Evolutionary conservation across 2,113 vertebrate species (phyloP).

Genomic region (Tupaia tana): DNA sequence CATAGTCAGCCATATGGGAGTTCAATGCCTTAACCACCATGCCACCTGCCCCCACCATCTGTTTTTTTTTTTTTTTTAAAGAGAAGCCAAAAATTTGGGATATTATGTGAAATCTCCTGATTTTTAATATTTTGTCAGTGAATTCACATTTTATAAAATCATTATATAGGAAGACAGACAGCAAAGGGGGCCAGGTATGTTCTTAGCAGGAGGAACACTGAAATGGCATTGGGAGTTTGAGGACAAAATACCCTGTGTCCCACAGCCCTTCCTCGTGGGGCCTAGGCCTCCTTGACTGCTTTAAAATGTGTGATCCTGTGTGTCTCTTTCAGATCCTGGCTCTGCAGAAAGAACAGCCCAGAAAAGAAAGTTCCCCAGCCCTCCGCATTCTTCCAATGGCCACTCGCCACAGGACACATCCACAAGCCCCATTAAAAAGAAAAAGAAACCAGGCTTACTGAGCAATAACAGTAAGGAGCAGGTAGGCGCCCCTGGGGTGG

Average conservation of each 20-base stretch:
- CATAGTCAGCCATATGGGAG: too few species aligned
- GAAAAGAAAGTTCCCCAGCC: conserved; percentile 96
- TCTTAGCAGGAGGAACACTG: background rate
- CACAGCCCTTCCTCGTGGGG: background rate
- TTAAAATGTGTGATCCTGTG: conserved; percentile 37
- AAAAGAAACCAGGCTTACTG: conserved; percentile 97
- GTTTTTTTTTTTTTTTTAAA: background rate
- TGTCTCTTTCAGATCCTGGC: conserved; percentile 91
- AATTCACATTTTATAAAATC: background rate
- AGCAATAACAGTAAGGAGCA: conserved; percentile 96
- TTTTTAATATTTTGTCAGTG: conserved; percentile 7
- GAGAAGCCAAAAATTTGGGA: conserved; percentile 3
- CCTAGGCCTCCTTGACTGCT: background rate
- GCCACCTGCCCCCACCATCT: background rate
- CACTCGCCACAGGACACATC: conserved; percentile 97
- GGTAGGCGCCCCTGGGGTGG: conserved; percentile 86
- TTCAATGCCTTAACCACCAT: too few species aligned
- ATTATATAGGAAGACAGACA: background rate
- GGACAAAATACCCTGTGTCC: background rate
- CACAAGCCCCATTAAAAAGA: conserved; percentile 97
- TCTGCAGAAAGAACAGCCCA: conserved; percentile 92
- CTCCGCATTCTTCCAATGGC: conserved; percentile 97
- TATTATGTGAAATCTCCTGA: background rate
- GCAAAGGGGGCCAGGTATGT: background rate
- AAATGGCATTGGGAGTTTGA: background rate